phyloP scores from a whole-genome alignment of 2,888 invertebrate species.

The Incurvaria masculella region DNA sequence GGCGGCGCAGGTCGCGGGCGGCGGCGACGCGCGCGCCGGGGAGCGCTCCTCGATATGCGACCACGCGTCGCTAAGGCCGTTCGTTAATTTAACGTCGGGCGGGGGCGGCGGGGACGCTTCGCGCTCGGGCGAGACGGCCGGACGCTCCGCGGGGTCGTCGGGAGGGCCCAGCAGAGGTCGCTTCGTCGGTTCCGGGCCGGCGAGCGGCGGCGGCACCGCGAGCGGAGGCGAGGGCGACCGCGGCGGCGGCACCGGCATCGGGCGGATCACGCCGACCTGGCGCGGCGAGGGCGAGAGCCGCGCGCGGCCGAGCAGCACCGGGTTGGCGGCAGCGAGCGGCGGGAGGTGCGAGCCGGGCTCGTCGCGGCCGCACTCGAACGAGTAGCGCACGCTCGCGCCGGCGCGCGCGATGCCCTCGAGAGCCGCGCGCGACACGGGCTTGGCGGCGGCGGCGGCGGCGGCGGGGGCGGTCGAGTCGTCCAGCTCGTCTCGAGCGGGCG shows the following conservation, averaged over 20 bases:
- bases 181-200: not conserved
- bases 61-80: too few species aligned
- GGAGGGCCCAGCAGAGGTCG: slow-evolving; percentile 11
- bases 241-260: slow-evolving; percentile 32
- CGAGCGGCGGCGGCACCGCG: not conserved
- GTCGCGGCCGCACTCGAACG: slow-evolving; percentile 42
- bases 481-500: slow-evolving; percentile 25
- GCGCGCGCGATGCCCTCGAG: slow-evolving; percentile 67
- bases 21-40: slow-evolving; percentile 34
- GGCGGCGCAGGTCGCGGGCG: slow-evolving; percentile 30
- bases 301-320: slow-evolving; percentile 33
- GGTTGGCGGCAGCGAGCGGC: slow-evolving; percentile 37
- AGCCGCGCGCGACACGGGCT: slow-evolving; percentile 54
- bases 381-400: slow-evolving; percentile 63
- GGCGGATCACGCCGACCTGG: slow-evolving; percentile 58
- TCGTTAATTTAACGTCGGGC: slow-evolving; percentile 35
- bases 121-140: slow-evolving; percentile 20
- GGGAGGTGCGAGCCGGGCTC: slow-evolving; percentile 34
- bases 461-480: slow-evolving; percentile 20
- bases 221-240: slow-evolving; percentile 1
- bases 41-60: slow-evolving; percentile 32
- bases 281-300: slow-evolving; percentile 32
- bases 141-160: slow-evolving; percentile 17
- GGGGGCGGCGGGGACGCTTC: slow-evolving; percentile 11
- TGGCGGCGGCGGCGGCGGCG: slow-evolving; percentile 31